Evolutionary conservation across 2,113 vertebrate species (phyloP).

Genomic region (Neoarius graeffei): DNA sequence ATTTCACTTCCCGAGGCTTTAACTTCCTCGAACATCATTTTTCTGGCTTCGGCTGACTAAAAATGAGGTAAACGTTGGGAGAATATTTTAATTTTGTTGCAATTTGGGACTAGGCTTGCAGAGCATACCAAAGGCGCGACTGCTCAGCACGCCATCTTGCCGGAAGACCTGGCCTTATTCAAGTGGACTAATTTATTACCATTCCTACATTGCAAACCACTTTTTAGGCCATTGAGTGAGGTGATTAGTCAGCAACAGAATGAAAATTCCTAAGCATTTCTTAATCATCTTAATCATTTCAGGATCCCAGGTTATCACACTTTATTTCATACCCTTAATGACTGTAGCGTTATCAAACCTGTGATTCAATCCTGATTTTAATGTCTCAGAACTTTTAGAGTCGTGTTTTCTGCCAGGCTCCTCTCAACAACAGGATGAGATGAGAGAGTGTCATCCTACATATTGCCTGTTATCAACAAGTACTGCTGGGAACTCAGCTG

Average conservation of each 20-base stretch:
- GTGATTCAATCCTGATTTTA: not conserved
- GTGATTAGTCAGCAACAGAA: not conserved
- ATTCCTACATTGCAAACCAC: not conserved
- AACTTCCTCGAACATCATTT: too few species aligned
- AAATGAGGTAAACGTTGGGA: too few species aligned
- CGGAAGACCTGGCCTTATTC: not conserved
- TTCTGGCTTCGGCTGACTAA: too few species aligned
- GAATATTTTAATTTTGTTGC: too few species aligned
- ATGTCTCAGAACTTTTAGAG: not conserved
- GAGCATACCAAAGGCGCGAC: too few species aligned
- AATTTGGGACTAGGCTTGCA: too few species aligned
- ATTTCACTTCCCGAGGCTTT: too few species aligned
- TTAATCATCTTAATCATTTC: constrained; percentile 12
- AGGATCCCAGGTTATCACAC: constrained; percentile 7
- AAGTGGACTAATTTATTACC: not conserved
- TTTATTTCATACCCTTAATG: not conserved
- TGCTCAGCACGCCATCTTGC: too few species aligned
- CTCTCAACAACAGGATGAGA: constrained; percentile 25
- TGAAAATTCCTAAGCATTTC: not conserved
- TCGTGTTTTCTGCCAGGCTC: constrained; percentile 1
- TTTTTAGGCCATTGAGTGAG: not conserved
- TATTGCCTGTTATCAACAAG: constrained; percentile 40
- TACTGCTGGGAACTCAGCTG: constrained; percentile 41
- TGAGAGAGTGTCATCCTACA: constrained; percentile 32
- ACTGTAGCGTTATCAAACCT: not conserved